phyloP scores from a whole-genome alignment of 2,888 invertebrate genomes.

The Toxonevra muliebris region DNA sequence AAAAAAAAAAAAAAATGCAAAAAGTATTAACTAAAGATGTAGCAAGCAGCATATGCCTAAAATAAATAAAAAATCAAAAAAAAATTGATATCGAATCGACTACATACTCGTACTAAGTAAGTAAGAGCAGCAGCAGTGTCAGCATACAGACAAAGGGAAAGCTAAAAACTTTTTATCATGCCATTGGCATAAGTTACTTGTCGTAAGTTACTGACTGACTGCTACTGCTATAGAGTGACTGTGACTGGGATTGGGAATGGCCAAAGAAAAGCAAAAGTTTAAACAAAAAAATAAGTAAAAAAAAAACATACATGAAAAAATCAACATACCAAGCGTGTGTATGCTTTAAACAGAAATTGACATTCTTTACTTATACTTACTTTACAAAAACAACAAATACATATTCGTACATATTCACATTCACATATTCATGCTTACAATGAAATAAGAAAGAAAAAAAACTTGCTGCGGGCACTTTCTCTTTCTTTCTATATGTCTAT shows the following conservation, averaged over 20 bases:
- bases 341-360: slow-evolving; percentile 51
- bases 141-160: slow-evolving; percentile 60
- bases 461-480: slow-evolving; percentile 59
- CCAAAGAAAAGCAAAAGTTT: slow-evolving; percentile 61
- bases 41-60: background rate
- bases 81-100: background rate
- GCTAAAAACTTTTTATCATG: slow-evolving; percentile 44
- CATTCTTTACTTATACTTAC: slow-evolving; percentile 50
- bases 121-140: slow-evolving; percentile 14
- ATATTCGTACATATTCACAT: slow-evolving; percentile 7
- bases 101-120: background rate
- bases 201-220: background rate
- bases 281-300: slow-evolving; percentile 3
- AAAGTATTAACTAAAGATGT: background rate
- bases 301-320: slow-evolving; percentile 17
- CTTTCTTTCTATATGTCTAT: slow-evolving; percentile 49
- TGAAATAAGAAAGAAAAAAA: slow-evolving; percentile 39
- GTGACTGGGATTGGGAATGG: slow-evolving; percentile 2
- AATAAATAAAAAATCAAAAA: background rate
- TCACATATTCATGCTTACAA: background rate
- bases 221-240: background rate
- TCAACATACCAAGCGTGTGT: slow-evolving; percentile 36
- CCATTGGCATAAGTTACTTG: background rate
- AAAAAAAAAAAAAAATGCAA: background rate
- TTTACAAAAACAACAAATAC: slow-evolving; percentile 28